phyloP scores from a whole-genome alignment of 2,888 invertebrate species.

The Strigamia maritima region DNA sequence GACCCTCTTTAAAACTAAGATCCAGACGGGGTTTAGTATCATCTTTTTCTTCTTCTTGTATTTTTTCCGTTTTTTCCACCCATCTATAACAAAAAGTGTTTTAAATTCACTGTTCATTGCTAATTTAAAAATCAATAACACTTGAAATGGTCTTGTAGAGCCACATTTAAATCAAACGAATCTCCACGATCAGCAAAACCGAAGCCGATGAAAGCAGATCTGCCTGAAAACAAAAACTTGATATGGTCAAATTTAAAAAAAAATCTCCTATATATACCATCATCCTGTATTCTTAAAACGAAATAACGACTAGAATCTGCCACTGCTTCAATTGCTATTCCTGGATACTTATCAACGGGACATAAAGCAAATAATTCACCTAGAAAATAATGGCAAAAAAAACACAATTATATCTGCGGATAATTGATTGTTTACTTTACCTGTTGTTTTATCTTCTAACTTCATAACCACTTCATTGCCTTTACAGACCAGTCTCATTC shows the following conservation, averaged over 20 bases:
- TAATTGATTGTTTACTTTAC: constrained; percentile 51
- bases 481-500: constrained; percentile 86
- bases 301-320: constrained; percentile 97
- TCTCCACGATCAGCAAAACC: constrained; percentile 98
- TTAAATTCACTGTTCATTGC: neutral
- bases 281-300: constrained; percentile 91
- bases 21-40: constrained; percentile 73
- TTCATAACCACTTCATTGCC: constrained; percentile 83
- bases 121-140: constrained; percentile 43
- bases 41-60: constrained; percentile 64
- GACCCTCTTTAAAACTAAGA: constrained; percentile 96
- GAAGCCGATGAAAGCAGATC: constrained; percentile 86
- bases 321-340: constrained; percentile 90
- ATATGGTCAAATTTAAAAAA: constrained; percentile 37
- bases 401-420: neutral
- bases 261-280: constrained; percentile 65
- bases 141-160: constrained; percentile 97
- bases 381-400: constrained; percentile 44
- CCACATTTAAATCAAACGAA: constrained; percentile 97
- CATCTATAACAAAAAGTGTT: constrained; percentile 55
- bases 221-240: constrained; percentile 48
- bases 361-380: constrained; percentile 87
- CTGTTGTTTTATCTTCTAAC: constrained; percentile 89
- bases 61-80: constrained; percentile 76
- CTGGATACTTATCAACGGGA: constrained; percentile 94